Base-by-base conservation (phyloP, 2,888 invertebrate species). In the Lasioglossum lativentre region DNA sequence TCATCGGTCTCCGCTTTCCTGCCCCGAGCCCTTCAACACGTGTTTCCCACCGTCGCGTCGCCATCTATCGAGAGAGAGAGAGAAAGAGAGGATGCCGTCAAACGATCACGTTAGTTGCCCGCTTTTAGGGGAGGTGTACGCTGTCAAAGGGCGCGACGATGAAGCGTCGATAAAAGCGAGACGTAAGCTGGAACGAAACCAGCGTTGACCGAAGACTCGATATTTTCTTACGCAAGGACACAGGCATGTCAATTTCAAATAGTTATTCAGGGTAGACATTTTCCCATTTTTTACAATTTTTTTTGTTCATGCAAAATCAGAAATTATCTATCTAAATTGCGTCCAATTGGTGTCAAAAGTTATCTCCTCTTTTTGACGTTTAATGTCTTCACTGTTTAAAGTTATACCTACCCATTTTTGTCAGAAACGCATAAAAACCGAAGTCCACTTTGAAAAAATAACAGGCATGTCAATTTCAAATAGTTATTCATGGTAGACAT, bases 1-100 rank as follows among this genome's bases (percentile, higher is more conserved):
- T 90, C 73, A 84, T 85, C 80, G 78, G 68, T 23, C 16, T 38
- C 56, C 68, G 16, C 59, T 19, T 34, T 23, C 47, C 30, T 4
- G 1, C n/a, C n/a, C n/a, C n/a, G 10, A 10, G 8, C 19, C 14
- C 6, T 63, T 47, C 40, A 30, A 45, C 59, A 19, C 47, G 27
- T 47, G 38, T 23, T 59, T 16, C 1, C 47, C 27, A n/a, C 12
- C 56, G 56, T 14, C n/a, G 63, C n/a, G 27, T 63, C 63, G 23
- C n/a, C 4, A 12, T 16, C 63, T 63, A 27, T 63, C 63, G 63
- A 23, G 47, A 27, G 27, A 27, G 59, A 27, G 27, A 14, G 19
- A 52, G 47, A 52, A 2, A 52, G 23, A 45, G 45, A 45, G 45
- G 45, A 56, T 6, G 16, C 27, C 30, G 30, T 63, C 63, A 30